phyloP scores from a whole-genome alignment of 2,888 invertebrate species.

The Cephonodes hylas region DNA sequence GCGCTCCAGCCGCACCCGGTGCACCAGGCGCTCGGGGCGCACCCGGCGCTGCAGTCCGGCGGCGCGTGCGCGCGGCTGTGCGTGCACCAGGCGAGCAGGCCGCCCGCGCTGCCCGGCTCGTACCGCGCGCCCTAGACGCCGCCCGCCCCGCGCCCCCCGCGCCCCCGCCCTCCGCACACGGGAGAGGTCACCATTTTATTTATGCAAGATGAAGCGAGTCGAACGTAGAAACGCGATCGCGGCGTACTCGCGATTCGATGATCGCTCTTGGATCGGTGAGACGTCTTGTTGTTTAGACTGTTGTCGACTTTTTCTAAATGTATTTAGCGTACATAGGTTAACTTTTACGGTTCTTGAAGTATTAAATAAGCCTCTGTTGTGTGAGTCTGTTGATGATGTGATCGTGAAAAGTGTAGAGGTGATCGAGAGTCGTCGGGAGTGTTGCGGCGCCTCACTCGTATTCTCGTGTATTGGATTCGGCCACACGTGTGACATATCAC shows the following conservation, averaged over 20 bases:
- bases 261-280: constrained; percentile 56
- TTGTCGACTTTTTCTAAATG: constrained; percentile 53
- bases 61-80: constrained; percentile 16
- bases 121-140: constrained; percentile 8
- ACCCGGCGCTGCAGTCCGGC: constrained; percentile 14
- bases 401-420: constrained; percentile 31
- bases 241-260: constrained; percentile 50
- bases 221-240: constrained; percentile 28
- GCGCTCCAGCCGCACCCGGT: constrained; percentile 3
- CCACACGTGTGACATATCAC: constrained; percentile 37
- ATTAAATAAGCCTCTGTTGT: constrained; percentile 46
- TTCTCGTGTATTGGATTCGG: constrained; percentile 11
- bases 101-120: not conserved
- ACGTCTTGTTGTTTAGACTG: constrained; percentile 58
- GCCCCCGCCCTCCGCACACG: not conserved
- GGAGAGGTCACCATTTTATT: constrained; percentile 38
- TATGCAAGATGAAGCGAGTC: constrained; percentile 44
- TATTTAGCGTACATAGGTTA: constrained; percentile 69
- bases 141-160: constrained; percentile 1
- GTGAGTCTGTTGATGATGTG: constrained; percentile 34
- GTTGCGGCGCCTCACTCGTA: constrained; percentile 36
- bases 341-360: constrained; percentile 52
- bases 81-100: constrained; percentile 12
- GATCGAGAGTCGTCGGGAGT: constrained; percentile 36
- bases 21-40: constrained; percentile 12